Evolutionary conservation across 2,113 vertebrate genomes (phyloP).

Genomic region (Ameiurus melas): DNA sequence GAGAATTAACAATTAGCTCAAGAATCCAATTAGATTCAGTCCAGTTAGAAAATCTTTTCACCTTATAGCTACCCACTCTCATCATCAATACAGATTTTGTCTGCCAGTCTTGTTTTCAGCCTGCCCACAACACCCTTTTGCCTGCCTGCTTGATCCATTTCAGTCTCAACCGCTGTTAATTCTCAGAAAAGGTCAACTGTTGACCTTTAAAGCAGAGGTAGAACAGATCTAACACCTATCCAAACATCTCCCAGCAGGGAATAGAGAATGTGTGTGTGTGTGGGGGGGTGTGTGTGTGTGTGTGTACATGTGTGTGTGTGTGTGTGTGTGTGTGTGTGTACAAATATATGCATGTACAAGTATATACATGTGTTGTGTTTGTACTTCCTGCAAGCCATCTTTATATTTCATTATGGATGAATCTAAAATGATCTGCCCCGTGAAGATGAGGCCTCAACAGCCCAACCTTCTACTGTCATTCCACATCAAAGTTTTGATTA

Average conservation of each 20-base stretch:
- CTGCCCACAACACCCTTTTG: neutral
- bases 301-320: slow-evolving; percentile 5
- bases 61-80: neutral
- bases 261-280: slow-evolving; percentile 36
- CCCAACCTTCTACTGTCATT: neutral
- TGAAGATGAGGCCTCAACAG: neutral
- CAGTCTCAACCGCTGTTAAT: slow-evolving; percentile 55
- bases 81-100: slow-evolving; percentile 24
- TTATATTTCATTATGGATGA: neutral
- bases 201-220: slow-evolving; percentile 67
- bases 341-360: neutral
- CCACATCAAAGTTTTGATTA: neutral
- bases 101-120: slow-evolving; percentile 20
- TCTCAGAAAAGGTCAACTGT: slow-evolving; percentile 62
- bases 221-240: slow-evolving; percentile 61
- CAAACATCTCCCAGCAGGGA: slow-evolving; percentile 52
- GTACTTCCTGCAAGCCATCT: neutral
- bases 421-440: neutral
- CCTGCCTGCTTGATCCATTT: slow-evolving; percentile 60
- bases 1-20: neutral
- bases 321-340: neutral
- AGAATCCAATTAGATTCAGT: neutral
- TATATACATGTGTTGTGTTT: neutral
- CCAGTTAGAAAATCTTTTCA: neutral
- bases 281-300: slow-evolving; percentile 11